These are phyloP conservation scores for Equus quagga DNA, from an alignment of 2,113 vertebrate species.

Conservation along the genomic window DNA sequence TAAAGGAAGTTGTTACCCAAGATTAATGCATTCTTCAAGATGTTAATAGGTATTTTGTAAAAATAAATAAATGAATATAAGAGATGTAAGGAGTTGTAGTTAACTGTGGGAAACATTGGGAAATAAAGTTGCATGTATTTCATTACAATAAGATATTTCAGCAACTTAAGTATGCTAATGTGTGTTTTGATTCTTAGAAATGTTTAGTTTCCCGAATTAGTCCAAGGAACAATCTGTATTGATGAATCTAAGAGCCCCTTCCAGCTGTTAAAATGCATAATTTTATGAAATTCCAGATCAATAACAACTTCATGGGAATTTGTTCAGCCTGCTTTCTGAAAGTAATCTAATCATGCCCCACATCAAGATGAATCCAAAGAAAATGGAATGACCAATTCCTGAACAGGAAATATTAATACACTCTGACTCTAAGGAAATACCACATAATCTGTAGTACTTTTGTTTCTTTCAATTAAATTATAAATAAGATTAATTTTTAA, in stretches of 20 bases:
- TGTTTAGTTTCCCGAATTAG: background rate
- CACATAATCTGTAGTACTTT: background rate
- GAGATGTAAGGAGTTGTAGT: background rate
- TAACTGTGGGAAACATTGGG: background rate
- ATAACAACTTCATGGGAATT: background rate
- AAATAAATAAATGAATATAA: background rate
- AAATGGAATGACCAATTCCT: background rate
- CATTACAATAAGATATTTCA: background rate
- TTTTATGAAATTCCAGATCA: background rate
- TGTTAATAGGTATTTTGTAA: background rate
- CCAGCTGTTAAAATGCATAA: background rate
- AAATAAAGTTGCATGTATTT: background rate
- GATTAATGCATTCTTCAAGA: background rate
- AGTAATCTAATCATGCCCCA: background rate
- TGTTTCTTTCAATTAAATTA: conserved; percentile 9
- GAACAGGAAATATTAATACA: background rate
- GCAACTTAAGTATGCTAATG: background rate
- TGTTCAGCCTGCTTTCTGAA: background rate
- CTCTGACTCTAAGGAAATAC: background rate
- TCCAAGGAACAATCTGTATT: background rate
- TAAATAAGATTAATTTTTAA: background rate
- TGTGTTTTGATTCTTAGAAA: background rate
- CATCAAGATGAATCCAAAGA: background rate
- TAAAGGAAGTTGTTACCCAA: background rate
- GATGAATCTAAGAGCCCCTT: background rate